Base-by-base conservation (phyloP, 1,140 invertebrate genomes). In the Tetramorium simillimum region DNA sequence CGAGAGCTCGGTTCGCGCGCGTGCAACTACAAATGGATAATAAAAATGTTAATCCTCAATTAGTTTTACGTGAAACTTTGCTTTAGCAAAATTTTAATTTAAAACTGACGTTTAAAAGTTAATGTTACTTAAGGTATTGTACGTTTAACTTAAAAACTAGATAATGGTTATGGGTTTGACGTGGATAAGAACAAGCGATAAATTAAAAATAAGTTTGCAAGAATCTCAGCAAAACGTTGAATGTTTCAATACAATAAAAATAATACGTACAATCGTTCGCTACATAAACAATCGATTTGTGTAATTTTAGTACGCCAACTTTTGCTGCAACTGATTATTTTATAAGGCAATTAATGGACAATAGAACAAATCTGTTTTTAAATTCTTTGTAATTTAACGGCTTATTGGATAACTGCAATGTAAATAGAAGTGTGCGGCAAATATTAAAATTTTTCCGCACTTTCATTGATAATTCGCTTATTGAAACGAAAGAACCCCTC, bases 21-120 rank as follows among this genome's bases (percentile, higher is more conserved):
- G 2, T 70, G 10, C 4, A 53, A 14, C 14, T 43, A 14, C 43
- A 65, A 65, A 33, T 63, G 3, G 24, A 28, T 16, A 49, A 78
- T 65, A 65, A 53, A 53, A 73, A 16, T 28, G 6, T 49, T 49
- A 33, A 78, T 40, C 14, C 43, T 33, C 3, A n/a, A 10, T 62
- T 77, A 28, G 43, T n/a, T 46, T 63, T n/a, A 33, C 16, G 4
- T 10, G 9, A 21, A 77, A 65, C 9, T n/a, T 43, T 21, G 12
- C 16, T 77, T 49, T n/a, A n/a, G 28, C 6, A 63, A n/a, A n/a
- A 49, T 14, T 78, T 63, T 33, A 21, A 78, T 46, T 78, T 46
- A 21, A 21, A 43, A 43, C 10, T 63, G 12, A 51, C 12, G 2
- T 77, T 60, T 28, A 18, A 60, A 76, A 60, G 6, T 56, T 56